Base-by-base conservation (phyloP, 2,888 invertebrate genomes). In the Panzeria rudis region DNA sequence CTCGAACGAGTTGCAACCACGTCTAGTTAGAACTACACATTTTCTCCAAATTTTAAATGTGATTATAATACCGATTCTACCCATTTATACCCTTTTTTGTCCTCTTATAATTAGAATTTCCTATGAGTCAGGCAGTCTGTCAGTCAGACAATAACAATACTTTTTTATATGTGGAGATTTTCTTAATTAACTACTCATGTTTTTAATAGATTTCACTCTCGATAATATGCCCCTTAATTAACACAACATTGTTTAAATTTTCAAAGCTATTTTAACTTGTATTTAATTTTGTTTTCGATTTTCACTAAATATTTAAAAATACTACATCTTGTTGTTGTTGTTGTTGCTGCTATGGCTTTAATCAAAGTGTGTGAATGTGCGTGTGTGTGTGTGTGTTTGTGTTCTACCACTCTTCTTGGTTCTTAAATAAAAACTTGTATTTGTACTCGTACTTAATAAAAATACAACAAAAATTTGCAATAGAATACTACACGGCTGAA, bases 391-490 rank as follows among this genome's bases (percentile, higher is more conserved):
- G 29, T 35, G 29, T 20, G 1, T 6, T 32, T 61, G 41, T 35
- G 32, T 32, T 1, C 8, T 17, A 56, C 56, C 29, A 35, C 17
- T 62, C 50, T 62, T 75, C 52, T 75, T 25, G 52, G 52, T 62
- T 75, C 59, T 61, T 59, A 32, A 20, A 59, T 9, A 44, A 72
- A 72, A 61, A 72, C 72, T 47, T 20, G 44, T 59, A 32, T 29
- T 59, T 47, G 32, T 7, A 47, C 50, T 20, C 29, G n/a, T n/a
- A 47, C 3, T 17, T 15, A 38, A 32, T 17, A 2, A 17, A 54
- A 20, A 20, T 23, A 56, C 56, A 6, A 61, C 23, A 29, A 61
- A 35, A 8, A 50, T 13, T 71, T 23, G 50, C 50, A 52, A 38
- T 25, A 38, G 35, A 64, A 64, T 64, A 41, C 23, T 64, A 41